A percentile compares a stretch with the other conserved stretches of the same genome.
Conservation (phyloP, 2,888 invertebrate species). For the Orchesellides sinensis region DNA sequence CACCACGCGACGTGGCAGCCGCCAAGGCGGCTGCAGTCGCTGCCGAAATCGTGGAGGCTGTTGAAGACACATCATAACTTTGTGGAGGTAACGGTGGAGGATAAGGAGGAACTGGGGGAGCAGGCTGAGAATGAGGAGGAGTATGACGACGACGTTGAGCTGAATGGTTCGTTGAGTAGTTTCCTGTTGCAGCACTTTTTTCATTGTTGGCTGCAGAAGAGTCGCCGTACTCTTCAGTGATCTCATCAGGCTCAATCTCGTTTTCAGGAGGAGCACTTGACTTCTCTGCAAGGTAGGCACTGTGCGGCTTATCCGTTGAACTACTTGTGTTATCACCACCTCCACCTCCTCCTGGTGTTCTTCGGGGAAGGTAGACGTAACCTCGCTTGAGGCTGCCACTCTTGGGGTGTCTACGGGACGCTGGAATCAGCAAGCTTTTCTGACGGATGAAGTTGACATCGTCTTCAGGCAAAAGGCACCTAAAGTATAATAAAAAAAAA, state of each 20-base stretch:
- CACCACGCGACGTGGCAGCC: constrained; percentile 21
- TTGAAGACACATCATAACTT: background rate
- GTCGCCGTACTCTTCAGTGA: background rate
- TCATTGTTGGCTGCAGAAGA: constrained; percentile 7
- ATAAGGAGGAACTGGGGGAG: too few species aligned
- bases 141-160: background rate
- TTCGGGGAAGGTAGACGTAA: constrained; percentile 53
- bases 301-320: background rate
- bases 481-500: constrained; percentile 18
- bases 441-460: constrained; percentile 66
- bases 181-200: background rate
- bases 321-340: constrained; percentile 1
- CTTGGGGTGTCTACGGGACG: constrained; percentile 58
- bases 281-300: background rate
- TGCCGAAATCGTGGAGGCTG: constrained; percentile 5
- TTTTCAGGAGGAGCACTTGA: constrained; percentile 15
- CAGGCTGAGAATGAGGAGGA: too few species aligned
- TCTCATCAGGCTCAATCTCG: constrained; percentile 60
- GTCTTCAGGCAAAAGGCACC: constrained; percentile 68
- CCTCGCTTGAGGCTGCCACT: constrained; percentile 68
- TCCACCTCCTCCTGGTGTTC: background rate
- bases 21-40: constrained; percentile 26
- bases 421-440: constrained; percentile 68
- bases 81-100: background rate
- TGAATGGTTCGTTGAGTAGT: constrained; percentile 15